A percentile compares a stretch with the other conserved stretches of the same genome.
phyloP scores from a whole-genome alignment of 2,888 invertebrate genomes.

The Drosophila testacea region DNA sequence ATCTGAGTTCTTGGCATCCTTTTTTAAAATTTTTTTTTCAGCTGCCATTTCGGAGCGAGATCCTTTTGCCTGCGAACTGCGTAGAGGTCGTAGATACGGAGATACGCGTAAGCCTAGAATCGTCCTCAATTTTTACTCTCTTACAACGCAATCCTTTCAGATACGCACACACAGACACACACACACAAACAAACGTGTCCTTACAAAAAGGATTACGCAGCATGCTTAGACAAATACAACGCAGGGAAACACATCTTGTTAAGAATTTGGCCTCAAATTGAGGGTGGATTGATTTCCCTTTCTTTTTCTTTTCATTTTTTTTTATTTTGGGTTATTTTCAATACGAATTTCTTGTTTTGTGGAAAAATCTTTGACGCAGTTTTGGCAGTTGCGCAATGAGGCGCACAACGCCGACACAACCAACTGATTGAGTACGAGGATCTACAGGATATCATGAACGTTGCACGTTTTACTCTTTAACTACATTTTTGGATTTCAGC shows the following conservation, averaged over 20 bases:
- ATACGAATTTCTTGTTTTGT: slow-evolving; percentile 45
- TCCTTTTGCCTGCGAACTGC: slow-evolving; percentile 51
- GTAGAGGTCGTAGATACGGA: slow-evolving; percentile 77
- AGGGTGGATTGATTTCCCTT: slow-evolving; percentile 75
- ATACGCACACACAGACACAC: slow-evolving; percentile 41
- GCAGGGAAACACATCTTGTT: slow-evolving; percentile 76
- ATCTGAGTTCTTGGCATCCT: slow-evolving; percentile 51
- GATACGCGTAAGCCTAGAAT: slow-evolving; percentile 75
- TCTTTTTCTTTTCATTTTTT: slow-evolving; percentile 15
- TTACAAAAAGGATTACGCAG: slow-evolving; percentile 83
- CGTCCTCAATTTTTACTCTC: slow-evolving; percentile 70
- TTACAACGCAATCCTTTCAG: slow-evolving; percentile 72
- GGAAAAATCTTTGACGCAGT: slow-evolving; percentile 56
- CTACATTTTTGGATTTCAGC: slow-evolving; percentile 48
- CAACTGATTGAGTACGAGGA: slow-evolving; percentile 12
- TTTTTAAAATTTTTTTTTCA: slow-evolving; percentile 54
- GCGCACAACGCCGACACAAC: slow-evolving; percentile 76
- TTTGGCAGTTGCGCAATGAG: slow-evolving; percentile 75
- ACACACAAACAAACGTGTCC: slow-evolving; percentile 70
- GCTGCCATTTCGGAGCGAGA: slow-evolving; percentile 64
- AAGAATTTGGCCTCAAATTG: slow-evolving; percentile 67
- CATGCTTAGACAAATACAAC: slow-evolving; percentile 67
- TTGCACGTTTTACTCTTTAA: slow-evolving; percentile 36
- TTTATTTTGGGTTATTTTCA: slow-evolving; percentile 55
- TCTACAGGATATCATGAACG: slow-evolving; percentile 62